phyloP scores from a whole-genome alignment of 2,113 vertebrate species.

The Gobius niger region DNA sequence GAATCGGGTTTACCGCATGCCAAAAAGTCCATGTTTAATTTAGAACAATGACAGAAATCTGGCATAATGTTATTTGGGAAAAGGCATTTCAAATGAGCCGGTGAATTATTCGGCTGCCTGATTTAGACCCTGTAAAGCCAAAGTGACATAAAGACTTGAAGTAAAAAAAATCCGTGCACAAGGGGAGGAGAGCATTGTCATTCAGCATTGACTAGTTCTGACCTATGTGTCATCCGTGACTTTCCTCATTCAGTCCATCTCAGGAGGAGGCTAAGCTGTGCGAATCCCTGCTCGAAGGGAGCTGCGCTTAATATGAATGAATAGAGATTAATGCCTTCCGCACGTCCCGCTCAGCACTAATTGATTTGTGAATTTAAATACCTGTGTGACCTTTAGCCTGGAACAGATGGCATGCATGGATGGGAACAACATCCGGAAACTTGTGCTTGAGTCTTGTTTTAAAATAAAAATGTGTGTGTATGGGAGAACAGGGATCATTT shows the following conservation, averaged over 20 bases:
- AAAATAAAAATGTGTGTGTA: no score
- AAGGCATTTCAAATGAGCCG: not conserved
- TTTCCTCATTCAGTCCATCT: slow-evolving; percentile 46
- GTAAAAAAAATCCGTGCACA: slow-evolving; percentile 18
- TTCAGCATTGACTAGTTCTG: slow-evolving; percentile 40
- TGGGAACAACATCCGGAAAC: no score
- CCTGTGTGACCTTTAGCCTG: slow-evolving; percentile 9
- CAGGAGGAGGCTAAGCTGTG: slow-evolving; percentile 34
- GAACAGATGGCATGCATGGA: slow-evolving; percentile 2
- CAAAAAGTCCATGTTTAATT: not conserved
- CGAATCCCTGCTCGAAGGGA: slow-evolving; percentile 26
- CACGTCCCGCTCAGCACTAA: slow-evolving; percentile 19
- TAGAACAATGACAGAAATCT: slow-evolving; percentile 13
- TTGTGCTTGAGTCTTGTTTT: no score
- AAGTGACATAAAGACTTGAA: slow-evolving; percentile 10
- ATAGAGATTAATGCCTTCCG: slow-evolving; percentile 24
- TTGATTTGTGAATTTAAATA: slow-evolving; percentile 16
- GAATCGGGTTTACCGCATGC: not conserved
- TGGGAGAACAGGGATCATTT: no score
- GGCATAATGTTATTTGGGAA: slow-evolving; percentile 25
- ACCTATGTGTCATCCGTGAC: slow-evolving; percentile 39
- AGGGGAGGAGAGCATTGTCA: slow-evolving; percentile 20
- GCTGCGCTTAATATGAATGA: slow-evolving; percentile 45
- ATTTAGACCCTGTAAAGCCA: slow-evolving; percentile 14
- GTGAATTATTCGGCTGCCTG: not conserved